Conservation (phyloP, 1,140 invertebrate species). For the Rhynchophorus ferrugineus region DNA sequence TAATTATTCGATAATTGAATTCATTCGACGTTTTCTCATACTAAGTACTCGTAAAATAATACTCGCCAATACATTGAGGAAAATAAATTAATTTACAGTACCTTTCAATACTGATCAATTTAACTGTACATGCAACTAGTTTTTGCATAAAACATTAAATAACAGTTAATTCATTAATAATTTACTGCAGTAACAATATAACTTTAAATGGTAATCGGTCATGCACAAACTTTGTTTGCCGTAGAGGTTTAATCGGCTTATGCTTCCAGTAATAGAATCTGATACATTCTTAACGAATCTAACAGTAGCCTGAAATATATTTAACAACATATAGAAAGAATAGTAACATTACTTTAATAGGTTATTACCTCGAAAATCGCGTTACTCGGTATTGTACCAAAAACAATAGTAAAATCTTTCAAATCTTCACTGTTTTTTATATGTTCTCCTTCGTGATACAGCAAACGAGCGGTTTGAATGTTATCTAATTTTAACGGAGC, state of each 20-base stretch:
- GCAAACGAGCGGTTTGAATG: slow-evolving; percentile 49
- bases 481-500: slow-evolving; percentile 46
- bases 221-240: slow-evolving; percentile 72
- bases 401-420: slow-evolving; percentile 57
- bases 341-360: not conserved
- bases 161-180: no score
- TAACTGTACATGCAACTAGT: no score
- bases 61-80: no score
- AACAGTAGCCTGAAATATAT: slow-evolving; percentile 22
- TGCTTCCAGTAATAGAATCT: slow-evolving; percentile 49
- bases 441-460: slow-evolving; percentile 40
- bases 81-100: no score
- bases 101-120: no score
- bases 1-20: no score
- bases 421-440: slow-evolving; percentile 41
- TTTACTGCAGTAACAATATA: slow-evolving; percentile 66
- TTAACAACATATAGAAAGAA: not conserved
- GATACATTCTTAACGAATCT: slow-evolving; percentile 1
- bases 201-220: slow-evolving; percentile 62
- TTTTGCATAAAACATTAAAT: no score
- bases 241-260: slow-evolving; percentile 77
- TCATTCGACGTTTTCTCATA: no score
- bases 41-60: no score
- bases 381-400: slow-evolving; percentile 59
- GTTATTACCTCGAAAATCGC: slow-evolving; percentile 62